Conservation (phyloP, 2,888 invertebrate genomes). For the Eupithecia tripunctaria region DNA sequence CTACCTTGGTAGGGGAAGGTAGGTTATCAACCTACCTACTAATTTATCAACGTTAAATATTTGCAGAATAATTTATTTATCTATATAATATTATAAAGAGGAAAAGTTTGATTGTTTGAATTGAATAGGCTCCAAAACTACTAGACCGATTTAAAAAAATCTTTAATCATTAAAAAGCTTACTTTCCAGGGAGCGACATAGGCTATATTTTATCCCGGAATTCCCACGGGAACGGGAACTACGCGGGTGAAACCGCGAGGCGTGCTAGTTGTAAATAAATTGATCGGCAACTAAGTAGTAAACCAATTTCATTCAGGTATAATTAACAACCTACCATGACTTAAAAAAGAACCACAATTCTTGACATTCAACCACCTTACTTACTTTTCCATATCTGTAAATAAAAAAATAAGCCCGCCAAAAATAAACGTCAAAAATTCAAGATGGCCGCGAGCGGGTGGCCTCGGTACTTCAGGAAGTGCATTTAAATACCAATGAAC, state of each 20-base stretch:
- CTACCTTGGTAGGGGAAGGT: not conserved
- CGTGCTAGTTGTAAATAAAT: not conserved
- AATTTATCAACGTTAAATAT: not conserved
- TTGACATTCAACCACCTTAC: slow-evolving; percentile 49
- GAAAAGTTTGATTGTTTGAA: no score
- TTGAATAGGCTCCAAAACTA: no score
- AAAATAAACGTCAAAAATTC: slow-evolving; percentile 81
- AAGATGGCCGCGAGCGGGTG: slow-evolving; percentile 74
- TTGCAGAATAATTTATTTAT: not conserved
- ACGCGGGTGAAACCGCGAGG: no score
- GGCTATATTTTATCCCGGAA: no score
- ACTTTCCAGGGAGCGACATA: no score
- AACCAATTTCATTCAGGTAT: not conserved
- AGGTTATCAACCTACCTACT: no score
- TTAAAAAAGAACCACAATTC: slow-evolving; percentile 36
- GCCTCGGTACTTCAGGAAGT: slow-evolving; percentile 79
- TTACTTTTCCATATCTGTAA: slow-evolving; percentile 58
- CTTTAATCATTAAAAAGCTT: no score
- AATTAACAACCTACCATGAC: slow-evolving; percentile 35
- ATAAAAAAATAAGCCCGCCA: slow-evolving; percentile 66
- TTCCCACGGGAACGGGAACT: no score
- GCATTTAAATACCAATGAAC: slow-evolving; percentile 81
- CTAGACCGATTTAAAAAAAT: no score
- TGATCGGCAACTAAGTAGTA: not conserved
- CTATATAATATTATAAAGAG: no score